Evolutionary conservation across 2,113 vertebrate species (phyloP).

Genomic region (Aythya baeri): DNA sequence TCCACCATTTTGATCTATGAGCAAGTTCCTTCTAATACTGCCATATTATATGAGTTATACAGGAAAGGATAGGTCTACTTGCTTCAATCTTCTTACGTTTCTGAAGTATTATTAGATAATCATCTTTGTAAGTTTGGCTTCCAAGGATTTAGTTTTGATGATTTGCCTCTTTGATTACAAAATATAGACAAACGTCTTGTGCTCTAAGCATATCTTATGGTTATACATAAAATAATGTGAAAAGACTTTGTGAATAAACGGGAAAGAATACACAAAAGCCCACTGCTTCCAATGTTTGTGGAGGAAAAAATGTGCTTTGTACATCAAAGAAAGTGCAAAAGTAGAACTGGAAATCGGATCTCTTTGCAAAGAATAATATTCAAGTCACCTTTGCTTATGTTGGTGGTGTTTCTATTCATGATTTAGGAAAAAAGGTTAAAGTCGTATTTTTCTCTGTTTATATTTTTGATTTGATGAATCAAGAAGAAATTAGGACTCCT

Average conservation of each 20-base stretch:
- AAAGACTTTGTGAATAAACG: background rate
- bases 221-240: background rate
- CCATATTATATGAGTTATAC: background rate
- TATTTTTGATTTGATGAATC: background rate
- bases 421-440: background rate
- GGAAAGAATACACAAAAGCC: background rate
- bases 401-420: background rate
- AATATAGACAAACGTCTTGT: background rate
- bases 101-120: background rate
- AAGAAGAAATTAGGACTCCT: background rate
- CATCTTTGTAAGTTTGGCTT: background rate
- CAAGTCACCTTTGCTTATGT: background rate
- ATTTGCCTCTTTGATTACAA: background rate
- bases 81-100: background rate
- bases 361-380: background rate
- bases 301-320: background rate
- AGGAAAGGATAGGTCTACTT: background rate
- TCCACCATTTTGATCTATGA: background rate
- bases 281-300: background rate
- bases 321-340: background rate
- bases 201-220: background rate
- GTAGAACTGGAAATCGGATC: background rate
- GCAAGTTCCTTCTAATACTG: background rate
- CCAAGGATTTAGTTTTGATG: background rate
- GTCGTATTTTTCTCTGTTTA: fast-evolving